Evolutionary conservation across 1,140 invertebrate genomes (phyloP).

Genomic region (Drosophila repleta): DNA sequence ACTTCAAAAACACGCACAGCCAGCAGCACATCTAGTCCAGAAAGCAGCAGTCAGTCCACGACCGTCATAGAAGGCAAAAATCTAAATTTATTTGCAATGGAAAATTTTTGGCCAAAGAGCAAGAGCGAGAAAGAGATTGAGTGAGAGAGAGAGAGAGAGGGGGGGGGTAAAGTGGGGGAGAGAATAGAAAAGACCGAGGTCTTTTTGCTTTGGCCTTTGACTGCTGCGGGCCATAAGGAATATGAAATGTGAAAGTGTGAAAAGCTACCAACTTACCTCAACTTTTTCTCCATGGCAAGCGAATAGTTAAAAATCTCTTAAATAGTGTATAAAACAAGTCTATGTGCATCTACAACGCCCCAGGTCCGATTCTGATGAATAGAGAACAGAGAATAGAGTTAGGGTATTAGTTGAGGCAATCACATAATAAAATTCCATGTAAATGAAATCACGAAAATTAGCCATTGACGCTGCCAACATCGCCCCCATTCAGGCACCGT

Average conservation of each 20-base stretch:
- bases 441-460: slow-evolving; percentile 46
- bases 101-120: slow-evolving; percentile 33
- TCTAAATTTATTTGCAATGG: slow-evolving; percentile 73
- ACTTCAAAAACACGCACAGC: slow-evolving; percentile 75
- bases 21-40: slow-evolving; percentile 33
- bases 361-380: neutral
- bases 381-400: neutral
- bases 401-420: slow-evolving; percentile 19
- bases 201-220: neutral
- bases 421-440: slow-evolving; percentile 20
- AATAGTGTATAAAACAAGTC: slow-evolving; percentile 5
- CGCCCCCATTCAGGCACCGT: slow-evolving; percentile 23
- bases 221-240: slow-evolving; percentile 4
- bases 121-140: neutral
- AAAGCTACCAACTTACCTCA: slow-evolving; percentile 37
- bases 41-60: slow-evolving; percentile 25
- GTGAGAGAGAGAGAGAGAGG: neutral
- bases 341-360: neutral
- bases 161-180: neutral
- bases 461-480: neutral
- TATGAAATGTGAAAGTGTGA: slow-evolving; percentile 18
- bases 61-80: slow-evolving; percentile 40
- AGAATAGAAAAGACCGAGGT: neutral
- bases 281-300: slow-evolving; percentile 25
- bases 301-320: slow-evolving; percentile 25